Conservation (phyloP, 2,797 vertebrate species). For the Ceyx erithaca region DNA sequence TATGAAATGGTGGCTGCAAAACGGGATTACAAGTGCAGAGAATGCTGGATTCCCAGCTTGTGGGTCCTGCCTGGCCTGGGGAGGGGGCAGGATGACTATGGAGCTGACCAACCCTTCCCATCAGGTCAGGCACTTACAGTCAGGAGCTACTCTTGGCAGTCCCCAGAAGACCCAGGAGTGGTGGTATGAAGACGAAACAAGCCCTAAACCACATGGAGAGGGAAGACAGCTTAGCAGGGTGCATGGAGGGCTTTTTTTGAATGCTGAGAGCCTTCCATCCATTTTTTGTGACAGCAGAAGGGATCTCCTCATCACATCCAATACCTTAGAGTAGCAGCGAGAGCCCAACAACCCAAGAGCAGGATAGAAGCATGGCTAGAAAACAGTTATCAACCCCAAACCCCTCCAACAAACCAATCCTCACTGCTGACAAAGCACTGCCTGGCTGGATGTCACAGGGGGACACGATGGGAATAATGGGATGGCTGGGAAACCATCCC, state of each 20-base stretch:
- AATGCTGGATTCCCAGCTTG: background rate
- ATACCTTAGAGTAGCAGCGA: background rate
- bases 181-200: background rate
- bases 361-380: background rate
- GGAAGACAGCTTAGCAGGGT: background rate
- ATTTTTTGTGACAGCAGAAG: background rate
- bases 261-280: background rate
- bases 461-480: background rate
- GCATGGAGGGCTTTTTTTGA: background rate
- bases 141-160: background rate
- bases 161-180: background rate
- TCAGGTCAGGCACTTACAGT: background rate
- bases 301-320: background rate
- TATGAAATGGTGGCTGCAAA: background rate
- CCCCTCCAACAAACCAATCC: background rate
- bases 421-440: background rate
- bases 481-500: constrained; percentile 3
- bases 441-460: background rate
- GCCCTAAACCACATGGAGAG: background rate
- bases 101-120: background rate
- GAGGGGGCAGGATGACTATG: background rate
- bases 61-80: accelerated
- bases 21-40: background rate
- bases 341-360: background rate
- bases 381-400: background rate